Percentiles rank a stretch among this genome's conserved stretches.
Evolutionary conservation across 2,113 vertebrate genomes (phyloP).

Genomic region (Notechis scutatus): DNA sequence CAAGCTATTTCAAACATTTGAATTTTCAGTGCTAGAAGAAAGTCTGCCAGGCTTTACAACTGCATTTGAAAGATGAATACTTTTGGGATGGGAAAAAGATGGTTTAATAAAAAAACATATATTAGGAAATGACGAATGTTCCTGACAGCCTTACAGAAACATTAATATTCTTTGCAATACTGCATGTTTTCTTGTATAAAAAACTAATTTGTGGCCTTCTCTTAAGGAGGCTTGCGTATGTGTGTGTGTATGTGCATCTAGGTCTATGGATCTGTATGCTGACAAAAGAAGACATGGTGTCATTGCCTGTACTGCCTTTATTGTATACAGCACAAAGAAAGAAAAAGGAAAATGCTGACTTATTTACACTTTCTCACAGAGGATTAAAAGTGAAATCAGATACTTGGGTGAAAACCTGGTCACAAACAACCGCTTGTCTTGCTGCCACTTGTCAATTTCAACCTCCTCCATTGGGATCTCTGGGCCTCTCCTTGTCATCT

Average conservation of each 20-base stretch:
- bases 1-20: neutral
- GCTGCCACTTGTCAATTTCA: constrained; percentile 27
- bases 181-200: neutral
- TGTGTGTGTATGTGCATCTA: neutral
- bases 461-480: constrained; percentile 9
- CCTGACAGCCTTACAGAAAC: neutral
- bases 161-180: neutral
- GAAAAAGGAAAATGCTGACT: neutral
- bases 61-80: constrained; percentile 5
- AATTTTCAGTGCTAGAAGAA: neutral
- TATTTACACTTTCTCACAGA: constrained; percentile 2
- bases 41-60: neutral
- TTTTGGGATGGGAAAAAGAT: neutral
- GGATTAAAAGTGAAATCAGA: constrained; percentile 25
- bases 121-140: neutral
- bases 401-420: constrained; percentile 12
- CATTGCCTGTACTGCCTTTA: neutral
- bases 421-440: constrained; percentile 5
- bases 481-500: constrained; percentile 18
- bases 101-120: neutral
- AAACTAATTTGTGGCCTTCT: neutral
- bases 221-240: neutral
- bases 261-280: neutral
- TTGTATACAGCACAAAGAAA: neutral
- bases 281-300: neutral